Evolutionary conservation across 2,113 vertebrate genomes (phyloP), one percentile per base, ranked within the genome.

Genomic region (Bothrops jararaca): DNA sequence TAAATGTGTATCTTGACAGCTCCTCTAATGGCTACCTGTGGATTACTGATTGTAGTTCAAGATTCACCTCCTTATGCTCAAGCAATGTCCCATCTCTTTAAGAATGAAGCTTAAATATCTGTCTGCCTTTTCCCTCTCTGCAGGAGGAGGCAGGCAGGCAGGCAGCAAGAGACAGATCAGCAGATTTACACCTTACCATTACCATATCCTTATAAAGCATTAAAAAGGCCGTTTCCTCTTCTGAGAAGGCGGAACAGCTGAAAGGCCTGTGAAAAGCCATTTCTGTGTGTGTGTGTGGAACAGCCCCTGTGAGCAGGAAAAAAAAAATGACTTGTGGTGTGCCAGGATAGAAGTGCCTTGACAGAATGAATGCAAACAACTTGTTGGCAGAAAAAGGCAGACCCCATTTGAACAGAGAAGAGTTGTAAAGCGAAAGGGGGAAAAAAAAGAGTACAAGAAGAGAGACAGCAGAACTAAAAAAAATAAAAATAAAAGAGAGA

Each of bases 241-340:
- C 22, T 64, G 24, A 86, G 69, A 10, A 10, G 93, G 86, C 13
- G 74, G 90, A 92, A 92, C n/a, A 91, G 60, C 10, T 64, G 89
- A 39, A 52, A 50, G 13, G 60, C 7, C 29, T 88, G 20, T 64
- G 88, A 93, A 89, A 96, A 90, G 80, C 91, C 89, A 56, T 4
- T 89, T 88, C 34, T 18, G 10, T 23, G 29, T 18, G 64, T 29
- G 60, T 69, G 60, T 26, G 58, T 3, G 4, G 34, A 89, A 56
- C 23, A 56, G 58, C 12, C 86, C 58, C 34, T 39, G 88, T 42
- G 20, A 74, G 86, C 56, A 8, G 86, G 86, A 52, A 91, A 34
- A 54, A 9, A 26, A 24, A 87, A 6, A 39, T 15, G 23, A 34
- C 42, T 53, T 18, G 42, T 12, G 23, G 11, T 34, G 11, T 34